phyloP scores from a whole-genome alignment of 37 sponge, comb jelly and placozoan genomes.

The Beroe forskalii region DNA sequence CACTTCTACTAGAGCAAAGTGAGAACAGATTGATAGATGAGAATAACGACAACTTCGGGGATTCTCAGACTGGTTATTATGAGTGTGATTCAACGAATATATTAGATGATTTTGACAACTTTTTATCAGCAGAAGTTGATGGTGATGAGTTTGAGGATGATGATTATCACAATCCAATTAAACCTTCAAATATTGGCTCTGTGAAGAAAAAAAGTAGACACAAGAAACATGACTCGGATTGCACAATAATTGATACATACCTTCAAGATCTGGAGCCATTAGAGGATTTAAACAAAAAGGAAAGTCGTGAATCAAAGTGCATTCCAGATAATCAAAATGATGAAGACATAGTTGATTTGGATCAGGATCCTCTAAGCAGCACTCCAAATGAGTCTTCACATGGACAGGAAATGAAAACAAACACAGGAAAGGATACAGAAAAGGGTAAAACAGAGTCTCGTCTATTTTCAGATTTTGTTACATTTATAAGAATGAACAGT shows the following conservation, averaged over 20 bases:
- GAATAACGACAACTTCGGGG: neutral
- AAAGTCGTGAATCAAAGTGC: neutral
- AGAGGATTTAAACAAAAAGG: neutral
- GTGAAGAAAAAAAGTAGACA: neutral
- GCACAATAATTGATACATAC: neutral
- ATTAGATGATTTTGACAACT: neutral
- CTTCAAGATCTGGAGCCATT: neutral
- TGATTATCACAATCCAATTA: neutral
- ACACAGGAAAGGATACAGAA: neutral
- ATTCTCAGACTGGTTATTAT: neutral
- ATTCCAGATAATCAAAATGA: neutral
- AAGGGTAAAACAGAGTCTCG: neutral
- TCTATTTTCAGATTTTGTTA: constrained; percentile 35
- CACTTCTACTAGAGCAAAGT: neutral
- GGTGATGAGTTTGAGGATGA: constrained; percentile 8
- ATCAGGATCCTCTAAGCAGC: neutral
- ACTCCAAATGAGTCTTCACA: neutral
- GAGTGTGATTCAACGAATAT: neutral
- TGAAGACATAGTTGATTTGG: neutral
- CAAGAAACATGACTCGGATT: constrained; percentile 48
- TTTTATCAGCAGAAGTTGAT: neutral
- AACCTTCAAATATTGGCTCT: neutral
- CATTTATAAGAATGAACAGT: constrained; percentile 46
- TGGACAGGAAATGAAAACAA: neutral
- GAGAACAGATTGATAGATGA: neutral